phyloP scores from a whole-genome alignment of 1,140 invertebrate genomes.

The Meloidogyne hapla region DNA sequence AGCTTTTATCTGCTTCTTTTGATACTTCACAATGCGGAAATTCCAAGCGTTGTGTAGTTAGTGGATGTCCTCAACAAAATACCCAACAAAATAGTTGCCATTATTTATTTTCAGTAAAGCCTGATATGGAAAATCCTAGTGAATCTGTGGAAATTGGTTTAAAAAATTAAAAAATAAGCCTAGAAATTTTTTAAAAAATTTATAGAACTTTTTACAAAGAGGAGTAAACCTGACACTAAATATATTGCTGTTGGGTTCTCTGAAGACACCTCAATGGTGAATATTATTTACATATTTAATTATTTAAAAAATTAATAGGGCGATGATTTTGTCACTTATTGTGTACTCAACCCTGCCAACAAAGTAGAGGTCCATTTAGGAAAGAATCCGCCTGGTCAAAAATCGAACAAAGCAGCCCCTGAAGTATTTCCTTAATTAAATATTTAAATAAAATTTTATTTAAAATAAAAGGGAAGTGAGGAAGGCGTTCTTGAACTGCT shows the following conservation, averaged over 20 bases:
- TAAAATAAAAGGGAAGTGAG: conserved; percentile 28
- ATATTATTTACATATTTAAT: no score
- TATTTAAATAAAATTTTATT: neutral
- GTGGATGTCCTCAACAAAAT: neutral
- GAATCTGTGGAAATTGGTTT: conserved; percentile 5
- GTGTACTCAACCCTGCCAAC: neutral
- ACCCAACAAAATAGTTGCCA: conserved; percentile 3
- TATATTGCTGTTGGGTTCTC: conserved; percentile 39
- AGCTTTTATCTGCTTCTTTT: neutral
- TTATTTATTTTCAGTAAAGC: conserved; percentile 18
- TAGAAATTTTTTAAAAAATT: no score
- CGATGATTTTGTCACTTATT: conserved; percentile 30
- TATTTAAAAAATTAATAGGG: conserved; percentile 11
- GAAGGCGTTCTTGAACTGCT: conserved; percentile 17
- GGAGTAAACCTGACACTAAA: conserved; percentile 9
- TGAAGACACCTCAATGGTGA: conserved; percentile 28
- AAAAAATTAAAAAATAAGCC: no score
- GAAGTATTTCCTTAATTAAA: neutral
- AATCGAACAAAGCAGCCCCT: conserved; percentile 12
- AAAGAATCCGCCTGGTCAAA: conserved; percentile 20
- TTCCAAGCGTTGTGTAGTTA: conserved; percentile 25
- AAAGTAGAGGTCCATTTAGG: conserved; percentile 30
- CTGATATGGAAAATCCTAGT: conserved; percentile 7
- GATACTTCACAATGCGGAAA: conserved; percentile 26
- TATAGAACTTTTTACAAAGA: conserved; percentile 28